A percentile compares a stretch with the other conserved stretches of the same genome.
These are phyloP conservation scores for Catonia carolina DNA, from an alignment of 2,888 invertebrate species.

Conservation along the genomic window DNA sequence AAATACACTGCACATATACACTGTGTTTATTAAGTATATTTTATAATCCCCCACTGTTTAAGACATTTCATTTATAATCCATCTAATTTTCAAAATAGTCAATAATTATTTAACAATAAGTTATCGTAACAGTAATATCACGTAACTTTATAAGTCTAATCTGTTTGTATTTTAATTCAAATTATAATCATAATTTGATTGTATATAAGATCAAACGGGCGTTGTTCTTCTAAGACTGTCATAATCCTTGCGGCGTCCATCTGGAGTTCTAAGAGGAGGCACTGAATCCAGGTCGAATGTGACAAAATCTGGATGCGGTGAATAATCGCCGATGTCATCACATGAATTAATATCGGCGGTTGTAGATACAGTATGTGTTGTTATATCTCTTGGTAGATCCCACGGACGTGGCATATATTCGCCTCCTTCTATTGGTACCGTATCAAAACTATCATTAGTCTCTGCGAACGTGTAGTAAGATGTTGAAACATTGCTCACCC, in stretches of 20 bases:
- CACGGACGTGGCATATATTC: constrained; percentile 35
- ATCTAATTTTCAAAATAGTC: no score
- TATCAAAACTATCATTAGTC: constrained; percentile 24
- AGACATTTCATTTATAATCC: no score
- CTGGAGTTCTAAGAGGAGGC: constrained; percentile 40
- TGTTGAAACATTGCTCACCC: constrained; percentile 30
- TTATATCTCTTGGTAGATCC: constrained; percentile 54
- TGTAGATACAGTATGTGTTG: constrained; percentile 61
- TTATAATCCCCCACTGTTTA: no score
- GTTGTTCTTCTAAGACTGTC: constrained; percentile 44
- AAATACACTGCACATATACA: no score
- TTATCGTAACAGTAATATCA: no score
- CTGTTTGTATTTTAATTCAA: no score
- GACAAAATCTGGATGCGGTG: constrained; percentile 59
- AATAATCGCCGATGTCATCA: constrained; percentile 48
- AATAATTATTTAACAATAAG: no score
- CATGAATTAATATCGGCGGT: constrained; percentile 51
- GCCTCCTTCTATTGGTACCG: constrained; percentile 5
- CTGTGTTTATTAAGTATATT: no score
- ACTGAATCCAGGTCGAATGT: constrained; percentile 60
- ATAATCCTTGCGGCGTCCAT: constrained; percentile 42
- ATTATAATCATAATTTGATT: no score
- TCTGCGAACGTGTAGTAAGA: constrained; percentile 31
- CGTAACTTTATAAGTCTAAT: no score
- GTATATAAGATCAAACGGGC: constrained; percentile 38